Conservation (phyloP, 2,113 vertebrate genomes). For the Trochalopteron elliotii region DNA sequence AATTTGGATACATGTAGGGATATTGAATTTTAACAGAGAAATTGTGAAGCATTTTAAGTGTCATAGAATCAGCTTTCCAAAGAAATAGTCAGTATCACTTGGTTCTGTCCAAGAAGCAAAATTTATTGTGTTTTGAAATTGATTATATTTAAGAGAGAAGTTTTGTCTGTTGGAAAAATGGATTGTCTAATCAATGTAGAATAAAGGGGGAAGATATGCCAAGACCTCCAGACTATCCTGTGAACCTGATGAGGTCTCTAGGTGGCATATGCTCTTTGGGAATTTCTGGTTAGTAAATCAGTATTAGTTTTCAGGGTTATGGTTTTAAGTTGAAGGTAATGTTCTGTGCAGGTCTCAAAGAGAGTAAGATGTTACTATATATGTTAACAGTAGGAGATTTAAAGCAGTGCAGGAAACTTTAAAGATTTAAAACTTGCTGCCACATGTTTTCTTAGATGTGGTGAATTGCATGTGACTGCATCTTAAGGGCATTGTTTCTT, state of each 20-base stretch:
- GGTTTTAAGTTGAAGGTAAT: background rate
- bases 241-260: background rate
- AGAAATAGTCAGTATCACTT: background rate
- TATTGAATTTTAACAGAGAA: background rate
- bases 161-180: slow-evolving; percentile 38
- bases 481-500: background rate
- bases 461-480: background rate
- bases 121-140: background rate
- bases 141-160: background rate
- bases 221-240: background rate
- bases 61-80: background rate
- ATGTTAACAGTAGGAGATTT: background rate
- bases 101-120: background rate
- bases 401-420: background rate
- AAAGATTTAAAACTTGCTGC: background rate
- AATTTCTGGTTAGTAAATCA: background rate
- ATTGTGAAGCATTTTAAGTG: background rate
- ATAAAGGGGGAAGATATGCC: background rate
- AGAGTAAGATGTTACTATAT: background rate
- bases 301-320: background rate
- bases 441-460: background rate
- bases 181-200: background rate
- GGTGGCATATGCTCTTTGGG: background rate
- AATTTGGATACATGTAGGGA: background rate
- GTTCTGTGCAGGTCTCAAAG: background rate